Base-by-base conservation (phyloP, 2,113 vertebrate genomes). In the Balaenoptera acutorostrata region DNA sequence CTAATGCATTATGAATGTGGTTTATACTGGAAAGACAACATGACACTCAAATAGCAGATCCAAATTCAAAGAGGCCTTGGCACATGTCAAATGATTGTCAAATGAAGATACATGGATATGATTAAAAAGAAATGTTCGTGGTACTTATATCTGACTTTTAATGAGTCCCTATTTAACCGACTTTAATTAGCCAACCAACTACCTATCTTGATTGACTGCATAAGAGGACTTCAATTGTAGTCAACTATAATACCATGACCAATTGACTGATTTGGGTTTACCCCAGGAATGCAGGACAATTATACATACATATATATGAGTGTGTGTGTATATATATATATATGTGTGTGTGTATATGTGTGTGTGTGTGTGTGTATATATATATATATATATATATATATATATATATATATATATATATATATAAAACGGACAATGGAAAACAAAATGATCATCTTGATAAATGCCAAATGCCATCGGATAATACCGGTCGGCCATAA, bases 361-460 rank as follows among this genome's bases (percentile, higher is more conserved):
- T 41, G 41, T 41, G 41, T 41, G 41, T 41, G 41, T 41, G 41
- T 41, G 5, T 78, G 23, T 78, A 39, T 39, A 39, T 39, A 41
- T 41, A 55, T 61, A 41, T 36, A 36, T 36, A 36, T 36, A 36
- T 36, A 39, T 39, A 39, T 39, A 41, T 61, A 41, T 36, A 36
- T 36, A 36, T 36, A 36, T 36, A 39, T 39, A 39, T 39, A 41
- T 41, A 55, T 78, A n/a, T 78, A 11, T 33, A 5, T 33, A 77
- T 59, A n/a, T 61, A 41, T 36, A 64, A 93, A 80, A 27, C 61
- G n/a, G 41, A 55, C 69, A 78, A 46, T n/a, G 23, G 36, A 29
- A 93, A 87, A 89, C 78, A 96, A 95, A 89, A 77, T 49, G 4
- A 71, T 88, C 11, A 29, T 88, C 83, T 90, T 94, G 36, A 94